A percentile compares a stretch with the other conserved stretches of the same genome.
phyloP scores from a whole-genome alignment of 2,888 invertebrate genomes.

The Lochmaea capreae region DNA sequence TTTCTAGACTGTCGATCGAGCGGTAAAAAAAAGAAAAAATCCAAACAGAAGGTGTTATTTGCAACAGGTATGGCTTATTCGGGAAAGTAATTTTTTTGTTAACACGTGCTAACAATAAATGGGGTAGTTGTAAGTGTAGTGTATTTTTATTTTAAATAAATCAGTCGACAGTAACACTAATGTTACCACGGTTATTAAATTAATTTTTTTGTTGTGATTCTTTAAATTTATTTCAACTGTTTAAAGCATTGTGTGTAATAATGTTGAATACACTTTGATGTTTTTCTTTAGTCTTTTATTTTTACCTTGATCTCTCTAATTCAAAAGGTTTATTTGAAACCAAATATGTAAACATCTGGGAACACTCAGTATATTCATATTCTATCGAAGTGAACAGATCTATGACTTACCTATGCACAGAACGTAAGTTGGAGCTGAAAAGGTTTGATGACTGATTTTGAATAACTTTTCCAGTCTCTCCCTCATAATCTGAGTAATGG shows the following conservation, averaged over 20 bases:
- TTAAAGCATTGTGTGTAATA: neutral
- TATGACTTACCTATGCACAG: no score
- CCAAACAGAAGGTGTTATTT: constrained; percentile 81
- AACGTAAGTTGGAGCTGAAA: no score
- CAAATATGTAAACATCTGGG: no score
- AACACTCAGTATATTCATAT: no score
- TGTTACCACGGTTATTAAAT: neutral
- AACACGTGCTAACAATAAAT: constrained; percentile 7
- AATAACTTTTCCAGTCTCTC: no score
- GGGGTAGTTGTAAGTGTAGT: constrained; percentile 30
- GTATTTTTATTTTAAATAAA: constrained; percentile 34
- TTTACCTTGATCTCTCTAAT: neutral
- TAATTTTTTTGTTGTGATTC: neutral
- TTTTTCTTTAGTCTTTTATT: neutral
- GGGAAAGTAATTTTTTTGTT: constrained; percentile 55
- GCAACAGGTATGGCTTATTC: constrained; percentile 68
- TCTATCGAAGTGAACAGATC: no score
- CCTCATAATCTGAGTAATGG: no score
- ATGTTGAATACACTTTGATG: neutral
- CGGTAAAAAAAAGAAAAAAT: constrained; percentile 78
- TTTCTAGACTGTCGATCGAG: constrained; percentile 42
- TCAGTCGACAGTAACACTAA: neutral
- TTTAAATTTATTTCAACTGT: neutral
- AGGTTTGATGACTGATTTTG: no score
- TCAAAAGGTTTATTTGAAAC: neutral